Percentiles rank a stretch among this genome's conserved stretches.
These are phyloP conservation scores for Selene dorsalis DNA, from an alignment of 2,797 vertebrate species.

Conservation along the genomic window DNA sequence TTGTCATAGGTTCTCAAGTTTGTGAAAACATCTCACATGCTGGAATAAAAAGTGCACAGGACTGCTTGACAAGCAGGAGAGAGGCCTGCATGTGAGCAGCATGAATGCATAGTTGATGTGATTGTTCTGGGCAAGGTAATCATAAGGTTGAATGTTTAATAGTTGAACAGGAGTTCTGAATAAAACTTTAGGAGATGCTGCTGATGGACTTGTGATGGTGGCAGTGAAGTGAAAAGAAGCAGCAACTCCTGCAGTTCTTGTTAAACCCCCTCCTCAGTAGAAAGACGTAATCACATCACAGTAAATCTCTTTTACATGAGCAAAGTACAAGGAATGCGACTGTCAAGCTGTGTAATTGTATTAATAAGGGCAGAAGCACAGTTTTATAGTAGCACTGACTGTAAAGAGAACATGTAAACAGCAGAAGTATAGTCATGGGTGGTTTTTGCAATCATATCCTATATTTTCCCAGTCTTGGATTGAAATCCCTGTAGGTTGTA, in stretches of 20 bases:
- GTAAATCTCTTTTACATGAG: conserved; percentile 57
- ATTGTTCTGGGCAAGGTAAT: conserved; percentile 46
- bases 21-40: conserved; percentile 66
- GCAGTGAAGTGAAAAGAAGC: conserved; percentile 55
- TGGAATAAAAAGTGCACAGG: conserved; percentile 29
- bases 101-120: conserved; percentile 14
- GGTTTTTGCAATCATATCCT: conserved; percentile 12
- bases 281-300: conserved; percentile 70
- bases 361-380: conserved; percentile 51
- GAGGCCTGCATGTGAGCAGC: conserved; percentile 8
- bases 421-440: not conserved
- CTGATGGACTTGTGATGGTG: conserved; percentile 56
- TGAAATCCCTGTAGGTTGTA: not conserved
- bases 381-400: conserved; percentile 58
- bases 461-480: not conserved
- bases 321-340: conserved; percentile 35
- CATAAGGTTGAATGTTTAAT: conserved; percentile 56
- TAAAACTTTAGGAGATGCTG: conserved; percentile 48
- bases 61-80: conserved; percentile 48
- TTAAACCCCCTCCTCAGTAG: conserved; percentile 70
- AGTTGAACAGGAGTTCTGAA: conserved; percentile 54
- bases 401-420: conserved; percentile 49
- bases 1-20: conserved; percentile 67
- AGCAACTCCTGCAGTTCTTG: conserved; percentile 56
- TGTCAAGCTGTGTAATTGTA: conserved; percentile 43